Conservation (phyloP, 92 coral and sea anemone species). For the Porites evermanni region DNA sequence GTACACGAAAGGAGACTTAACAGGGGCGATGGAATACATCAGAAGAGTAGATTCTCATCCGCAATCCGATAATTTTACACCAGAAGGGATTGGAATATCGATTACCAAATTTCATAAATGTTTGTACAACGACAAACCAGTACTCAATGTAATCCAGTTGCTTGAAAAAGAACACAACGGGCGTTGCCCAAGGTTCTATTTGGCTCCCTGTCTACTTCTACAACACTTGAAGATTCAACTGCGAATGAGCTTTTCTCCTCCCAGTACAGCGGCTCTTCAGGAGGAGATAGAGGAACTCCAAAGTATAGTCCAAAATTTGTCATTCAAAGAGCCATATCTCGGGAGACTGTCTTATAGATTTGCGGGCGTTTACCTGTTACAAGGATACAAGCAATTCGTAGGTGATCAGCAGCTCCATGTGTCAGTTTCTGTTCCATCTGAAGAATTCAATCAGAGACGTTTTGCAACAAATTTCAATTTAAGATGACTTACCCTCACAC, state of each 20-base stretch:
- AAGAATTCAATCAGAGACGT: conserved; percentile 14
- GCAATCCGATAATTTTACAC: neutral
- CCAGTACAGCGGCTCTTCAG: conserved; percentile 1
- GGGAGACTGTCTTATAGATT: conserved; percentile 52
- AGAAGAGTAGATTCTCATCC: conserved; percentile 15
- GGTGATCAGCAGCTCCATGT: conserved; percentile 33
- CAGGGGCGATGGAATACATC: conserved; percentile 9
- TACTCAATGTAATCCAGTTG: conserved; percentile 17
- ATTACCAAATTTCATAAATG: conserved; percentile 44
- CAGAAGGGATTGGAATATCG: conserved; percentile 40
- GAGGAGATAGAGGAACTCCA: conserved; percentile 19
- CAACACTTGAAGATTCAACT: conserved; percentile 48
- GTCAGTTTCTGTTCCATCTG: conserved; percentile 10
- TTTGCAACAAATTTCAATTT: conserved; percentile 53
- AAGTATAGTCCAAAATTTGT: conserved; percentile 14
- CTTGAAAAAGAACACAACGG: conserved; percentile 36
- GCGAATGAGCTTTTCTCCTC: neutral
- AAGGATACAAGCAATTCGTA: conserved; percentile 29
- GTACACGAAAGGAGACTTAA: conserved; percentile 17
- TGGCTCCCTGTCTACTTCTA: conserved; percentile 34
- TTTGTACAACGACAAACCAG: conserved; percentile 37
- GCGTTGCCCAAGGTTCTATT: conserved; percentile 35
- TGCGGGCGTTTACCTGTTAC: conserved; percentile 33
- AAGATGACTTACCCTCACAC: neutral
- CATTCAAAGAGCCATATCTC: conserved; percentile 46